Evolutionary conservation across 2,888 invertebrate species (phyloP), one percentile per base, ranked within the genome.

Genomic region (Mesochorus sp.): DNA sequence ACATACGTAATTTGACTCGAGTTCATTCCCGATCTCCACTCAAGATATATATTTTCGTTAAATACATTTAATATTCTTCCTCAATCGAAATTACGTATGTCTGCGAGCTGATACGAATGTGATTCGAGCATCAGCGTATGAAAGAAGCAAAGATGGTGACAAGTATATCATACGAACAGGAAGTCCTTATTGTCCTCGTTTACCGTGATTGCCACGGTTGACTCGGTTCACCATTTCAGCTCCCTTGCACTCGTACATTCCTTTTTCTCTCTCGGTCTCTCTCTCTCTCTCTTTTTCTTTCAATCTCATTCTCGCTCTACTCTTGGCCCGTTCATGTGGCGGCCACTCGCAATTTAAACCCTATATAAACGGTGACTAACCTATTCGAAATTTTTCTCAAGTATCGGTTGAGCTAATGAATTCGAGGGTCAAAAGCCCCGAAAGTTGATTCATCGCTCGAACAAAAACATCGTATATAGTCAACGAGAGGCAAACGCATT

Each of bases 151-250:
- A 55, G 44, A 57, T 47, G 31, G 44, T 44, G 21, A 39, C 37
- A 28, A 49, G 51, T 24, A 74, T 68, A 72, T 71, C n/a, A 67
- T 64, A 78, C 61, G 42, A 53, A 84, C 88, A 85, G 88, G 88
- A 88, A 88, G 85, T 85, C 82, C 88, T 88, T 85, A 84, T 88
- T 87, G 86, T 88, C 86, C 86, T 86, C 85, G 86, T 87, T 66
- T 88, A 83, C 81, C 68, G 77, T 85, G 87, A 88, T 88, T 87
- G 81, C 81, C 81, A 76, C 78, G 34, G 81, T 79, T 77, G 76
- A 72, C 34, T 68, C 62, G 51, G 57, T 67, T 71, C 47, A 42
- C 55, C 62, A 51, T 57, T 59, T 24, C 39, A 51, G 39, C 67
- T 31, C 37, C 59, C 57, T 47, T 28, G 5, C 17, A 44, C 39